Percentiles rank a stretch among this genome's conserved stretches.
These are phyloP conservation scores for Euschistus heros DNA, from an alignment of 1,140 invertebrate genomes.

Conservation along the genomic window DNA sequence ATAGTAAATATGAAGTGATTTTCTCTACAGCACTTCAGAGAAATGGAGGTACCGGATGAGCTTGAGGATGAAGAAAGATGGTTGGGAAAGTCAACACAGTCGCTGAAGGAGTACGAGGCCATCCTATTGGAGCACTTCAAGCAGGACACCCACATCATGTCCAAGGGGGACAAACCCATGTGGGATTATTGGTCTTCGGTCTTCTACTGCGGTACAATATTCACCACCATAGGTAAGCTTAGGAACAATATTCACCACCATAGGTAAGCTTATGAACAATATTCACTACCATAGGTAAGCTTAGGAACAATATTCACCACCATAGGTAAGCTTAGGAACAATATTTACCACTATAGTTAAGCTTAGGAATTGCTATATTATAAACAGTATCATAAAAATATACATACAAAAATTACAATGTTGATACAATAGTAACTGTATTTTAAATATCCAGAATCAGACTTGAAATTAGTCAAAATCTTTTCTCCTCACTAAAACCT, in stretches of 20 bases:
- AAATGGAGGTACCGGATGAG: background rate
- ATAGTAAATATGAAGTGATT: no score
- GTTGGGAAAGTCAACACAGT: background rate
- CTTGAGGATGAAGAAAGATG: background rate
- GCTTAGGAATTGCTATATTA: no score
- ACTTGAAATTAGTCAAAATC: no score
- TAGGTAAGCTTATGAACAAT: no score
- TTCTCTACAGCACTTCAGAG: background rate
- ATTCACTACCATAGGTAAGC: no score
- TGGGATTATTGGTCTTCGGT: conserved; percentile 88
- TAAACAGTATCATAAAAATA: no score
- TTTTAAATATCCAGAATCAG: no score
- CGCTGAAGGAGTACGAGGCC: conserved; percentile 39
- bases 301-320: conserved; percentile 90
- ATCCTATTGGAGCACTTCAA: conserved; percentile 45
- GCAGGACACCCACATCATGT: conserved; percentile 35
- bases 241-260: no score
- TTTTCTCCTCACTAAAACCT: no score
- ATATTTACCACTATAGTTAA: no score
- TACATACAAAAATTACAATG: no score
- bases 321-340: conserved; percentile 81
- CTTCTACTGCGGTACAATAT: conserved; percentile 85
- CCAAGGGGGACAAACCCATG: conserved; percentile 30
- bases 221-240: conserved; percentile 86
- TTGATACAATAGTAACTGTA: no score